Conservation (phyloP, 2,888 invertebrate species). For the Cheilosia urbana region DNA sequence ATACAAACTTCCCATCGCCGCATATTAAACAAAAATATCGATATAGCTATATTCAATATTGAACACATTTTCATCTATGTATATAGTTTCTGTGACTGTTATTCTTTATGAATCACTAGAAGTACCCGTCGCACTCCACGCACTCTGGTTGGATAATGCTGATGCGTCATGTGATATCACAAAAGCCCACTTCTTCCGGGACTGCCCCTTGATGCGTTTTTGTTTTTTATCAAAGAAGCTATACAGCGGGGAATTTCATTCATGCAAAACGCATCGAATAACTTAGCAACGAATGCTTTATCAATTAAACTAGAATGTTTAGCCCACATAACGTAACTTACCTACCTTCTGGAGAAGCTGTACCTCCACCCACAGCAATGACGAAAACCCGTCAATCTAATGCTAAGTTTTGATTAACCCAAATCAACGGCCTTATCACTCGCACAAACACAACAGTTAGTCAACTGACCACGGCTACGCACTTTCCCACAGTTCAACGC, state of each 20-base stretch:
- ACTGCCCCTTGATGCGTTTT: not conserved
- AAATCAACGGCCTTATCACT: slow-evolving; percentile 5
- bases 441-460: slow-evolving; percentile 3
- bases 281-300: not conserved
- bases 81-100: no score
- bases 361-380: not conserved
- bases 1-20: no score
- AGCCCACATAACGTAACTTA: not conserved
- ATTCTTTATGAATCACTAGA: no score
- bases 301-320: not conserved
- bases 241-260: no score
- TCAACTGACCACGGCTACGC: slow-evolving; percentile 21
- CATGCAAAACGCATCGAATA: not conserved
- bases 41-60: no score
- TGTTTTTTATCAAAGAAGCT: not conserved
- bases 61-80: no score
- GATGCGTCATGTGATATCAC: not conserved
- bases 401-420: not conserved
- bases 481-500: slow-evolving; percentile 10
- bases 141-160: not conserved
- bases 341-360: not conserved
- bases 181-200: not conserved
- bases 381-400: not conserved
- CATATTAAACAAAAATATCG: no score
- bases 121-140: not conserved